These are phyloP conservation scores for Paramisgurnus dabryanus DNA, from an alignment of 2,113 vertebrate genomes.

Conservation along the genomic window DNA sequence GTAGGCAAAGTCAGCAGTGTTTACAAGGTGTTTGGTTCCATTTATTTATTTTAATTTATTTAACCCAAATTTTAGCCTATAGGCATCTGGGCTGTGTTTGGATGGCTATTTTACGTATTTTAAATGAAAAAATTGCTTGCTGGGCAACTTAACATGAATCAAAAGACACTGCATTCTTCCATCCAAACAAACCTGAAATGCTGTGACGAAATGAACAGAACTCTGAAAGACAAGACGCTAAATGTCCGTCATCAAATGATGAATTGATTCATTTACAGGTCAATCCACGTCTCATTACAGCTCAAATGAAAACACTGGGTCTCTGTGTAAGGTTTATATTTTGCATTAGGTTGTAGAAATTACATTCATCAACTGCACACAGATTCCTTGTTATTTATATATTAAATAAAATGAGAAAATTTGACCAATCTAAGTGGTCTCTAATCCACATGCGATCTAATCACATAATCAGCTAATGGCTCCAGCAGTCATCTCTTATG, in stretches of 20 bases:
- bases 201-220: too few species aligned
- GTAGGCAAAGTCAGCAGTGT: too few species aligned
- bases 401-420: neutral
- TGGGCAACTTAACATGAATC: too few species aligned
- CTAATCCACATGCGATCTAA: slow-evolving; percentile 16
- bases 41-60: too few species aligned
- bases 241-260: neutral
- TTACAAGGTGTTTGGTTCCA: too few species aligned
- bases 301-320: neutral
- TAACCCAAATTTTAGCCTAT: too few species aligned
- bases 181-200: too few species aligned
- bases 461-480: slow-evolving; percentile 30
- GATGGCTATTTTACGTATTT: too few species aligned
- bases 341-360: neutral
- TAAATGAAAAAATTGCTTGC: too few species aligned
- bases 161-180: too few species aligned
- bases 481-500: slow-evolving; percentile 15
- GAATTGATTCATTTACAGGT: neutral
- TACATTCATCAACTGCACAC: neutral
- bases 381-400: neutral
- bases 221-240: too few species aligned
- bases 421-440: neutral
- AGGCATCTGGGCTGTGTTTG: too few species aligned
- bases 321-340: neutral
- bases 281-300: slow-evolving; percentile 6